These are phyloP conservation scores for Galaxea fascicularis DNA, from an alignment of 92 coral and sea anemone genomes.

Conservation along the genomic window DNA sequence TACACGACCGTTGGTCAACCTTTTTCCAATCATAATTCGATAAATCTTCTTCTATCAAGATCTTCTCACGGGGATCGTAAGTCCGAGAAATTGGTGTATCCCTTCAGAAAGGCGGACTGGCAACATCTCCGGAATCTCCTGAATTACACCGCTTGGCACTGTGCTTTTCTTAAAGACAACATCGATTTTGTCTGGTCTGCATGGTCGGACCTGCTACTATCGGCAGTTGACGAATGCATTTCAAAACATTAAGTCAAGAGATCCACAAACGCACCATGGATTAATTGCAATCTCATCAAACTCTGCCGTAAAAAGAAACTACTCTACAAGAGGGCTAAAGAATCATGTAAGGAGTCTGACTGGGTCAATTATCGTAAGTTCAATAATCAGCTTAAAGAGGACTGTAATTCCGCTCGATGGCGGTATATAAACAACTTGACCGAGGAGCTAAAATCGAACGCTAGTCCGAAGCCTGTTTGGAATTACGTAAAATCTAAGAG, in stretches of 20 bases:
- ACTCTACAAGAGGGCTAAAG: too few relatives aligned
- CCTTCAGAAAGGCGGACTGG: conserved; percentile 1
- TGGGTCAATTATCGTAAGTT: conserved; percentile 12
- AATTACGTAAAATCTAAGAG: too few relatives aligned
- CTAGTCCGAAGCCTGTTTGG: conserved; percentile 3
- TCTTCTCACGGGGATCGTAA: neutral
- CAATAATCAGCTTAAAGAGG: conserved; percentile 16
- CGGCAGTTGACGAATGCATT: conserved; percentile 44
- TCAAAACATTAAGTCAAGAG: conserved; percentile 29
- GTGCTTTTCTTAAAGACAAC: conserved; percentile 44
- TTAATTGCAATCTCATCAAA: too few relatives aligned
- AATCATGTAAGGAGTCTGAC: too few relatives aligned
- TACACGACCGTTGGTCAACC: conserved; percentile 62
- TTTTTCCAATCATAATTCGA: conserved; percentile 56
- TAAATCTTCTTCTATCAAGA: conserved; percentile 34
- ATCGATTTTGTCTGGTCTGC: conserved; percentile 25
- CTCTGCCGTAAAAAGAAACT: too few relatives aligned
- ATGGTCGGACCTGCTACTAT: too few relatives aligned
- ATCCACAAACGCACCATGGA: conserved; percentile 21
- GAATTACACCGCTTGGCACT: conserved; percentile 44
- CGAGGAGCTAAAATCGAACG: neutral
- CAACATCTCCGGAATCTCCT: conserved; percentile 4
- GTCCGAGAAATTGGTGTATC: conserved; percentile 29
- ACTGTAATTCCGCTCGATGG: conserved; percentile 10
- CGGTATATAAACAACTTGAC: conserved; percentile 17